These are phyloP conservation scores for Magallana ariakensis DNA, from an alignment of 1,140 invertebrate species.

Conservation along the genomic window DNA sequence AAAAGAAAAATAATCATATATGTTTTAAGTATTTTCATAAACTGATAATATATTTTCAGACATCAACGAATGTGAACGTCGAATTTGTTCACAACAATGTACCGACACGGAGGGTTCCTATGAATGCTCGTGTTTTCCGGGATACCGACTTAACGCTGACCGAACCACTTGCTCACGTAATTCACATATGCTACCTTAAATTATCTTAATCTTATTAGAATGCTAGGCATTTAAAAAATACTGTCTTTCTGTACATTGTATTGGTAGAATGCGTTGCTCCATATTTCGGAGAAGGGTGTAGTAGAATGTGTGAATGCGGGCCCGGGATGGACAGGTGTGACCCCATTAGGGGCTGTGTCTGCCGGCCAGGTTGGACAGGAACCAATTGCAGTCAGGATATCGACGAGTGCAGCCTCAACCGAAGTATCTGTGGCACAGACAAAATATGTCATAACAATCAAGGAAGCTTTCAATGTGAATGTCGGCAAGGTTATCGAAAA, in stretches of 20 bases:
- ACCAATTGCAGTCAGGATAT: constrained; percentile 39
- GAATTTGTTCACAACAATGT: constrained; percentile 59
- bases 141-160: constrained; percentile 55
- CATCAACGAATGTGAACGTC: constrained; percentile 59
- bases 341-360: constrained; percentile 9
- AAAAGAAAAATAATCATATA: too few relatives aligned
- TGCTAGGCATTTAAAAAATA: not conserved
- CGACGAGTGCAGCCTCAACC: constrained; percentile 46
- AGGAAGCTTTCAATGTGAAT: constrained; percentile 44
- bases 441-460: constrained; percentile 47
- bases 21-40: too few relatives aligned
- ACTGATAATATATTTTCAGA: constrained; percentile 48
- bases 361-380: constrained; percentile 33
- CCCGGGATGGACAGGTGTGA: constrained; percentile 37
- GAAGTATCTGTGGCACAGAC: constrained; percentile 37
- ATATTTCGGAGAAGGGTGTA: constrained; percentile 35
- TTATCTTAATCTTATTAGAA: not conserved
- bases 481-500: constrained; percentile 25
- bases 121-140: constrained; percentile 59
- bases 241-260: too few relatives aligned
- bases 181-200: not conserved
- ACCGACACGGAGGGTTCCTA: constrained; percentile 60
- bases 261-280: constrained; percentile 34
- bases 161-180: constrained; percentile 57
- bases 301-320: constrained; percentile 36